Evolutionary conservation across 2,113 vertebrate species (phyloP).

Genomic region (Corynorhinus townsendii): DNA sequence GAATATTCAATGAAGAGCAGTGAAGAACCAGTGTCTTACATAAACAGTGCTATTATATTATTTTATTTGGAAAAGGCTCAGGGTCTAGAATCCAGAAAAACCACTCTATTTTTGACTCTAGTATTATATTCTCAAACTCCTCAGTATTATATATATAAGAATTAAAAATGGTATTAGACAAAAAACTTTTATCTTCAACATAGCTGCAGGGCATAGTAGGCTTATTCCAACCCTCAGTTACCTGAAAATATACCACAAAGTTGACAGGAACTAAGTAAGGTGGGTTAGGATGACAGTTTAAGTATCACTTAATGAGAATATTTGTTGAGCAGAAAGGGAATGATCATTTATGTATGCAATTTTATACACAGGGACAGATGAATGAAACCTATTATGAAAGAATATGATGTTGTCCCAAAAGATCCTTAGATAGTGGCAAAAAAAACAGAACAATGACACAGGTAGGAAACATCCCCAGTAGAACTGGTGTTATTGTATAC

Average conservation of each 20-base stretch:
- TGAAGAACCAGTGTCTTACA: neutral
- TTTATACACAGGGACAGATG: slow-evolving; percentile 17
- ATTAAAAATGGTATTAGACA: neutral
- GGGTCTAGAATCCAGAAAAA: neutral
- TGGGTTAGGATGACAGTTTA: too few species aligned
- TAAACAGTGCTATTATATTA: neutral
- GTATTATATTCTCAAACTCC: neutral
- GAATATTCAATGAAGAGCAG: neutral
- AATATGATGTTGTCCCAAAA: neutral
- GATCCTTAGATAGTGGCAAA: neutral
- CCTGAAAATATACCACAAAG: too few species aligned
- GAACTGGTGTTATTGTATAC: neutral
- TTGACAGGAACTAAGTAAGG: too few species aligned
- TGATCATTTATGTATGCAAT: neutral
- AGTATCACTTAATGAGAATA: slow-evolving; percentile 49
- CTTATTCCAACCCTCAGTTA: too few species aligned
- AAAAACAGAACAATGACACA: neutral
- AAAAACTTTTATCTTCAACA: slow-evolving; percentile 7
- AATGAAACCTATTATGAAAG: slow-evolving; percentile 9
- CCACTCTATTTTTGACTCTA: neutral
- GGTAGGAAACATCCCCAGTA: neutral
- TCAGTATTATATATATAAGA: neutral
- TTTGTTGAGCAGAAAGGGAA: neutral
- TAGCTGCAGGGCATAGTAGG: too few species aligned
- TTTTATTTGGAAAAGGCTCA: neutral